Evolutionary conservation across 2,797 vertebrate species (phyloP), one percentile per base, ranked within the genome.

Genomic region (Cirrhinus mrigala): DNA sequence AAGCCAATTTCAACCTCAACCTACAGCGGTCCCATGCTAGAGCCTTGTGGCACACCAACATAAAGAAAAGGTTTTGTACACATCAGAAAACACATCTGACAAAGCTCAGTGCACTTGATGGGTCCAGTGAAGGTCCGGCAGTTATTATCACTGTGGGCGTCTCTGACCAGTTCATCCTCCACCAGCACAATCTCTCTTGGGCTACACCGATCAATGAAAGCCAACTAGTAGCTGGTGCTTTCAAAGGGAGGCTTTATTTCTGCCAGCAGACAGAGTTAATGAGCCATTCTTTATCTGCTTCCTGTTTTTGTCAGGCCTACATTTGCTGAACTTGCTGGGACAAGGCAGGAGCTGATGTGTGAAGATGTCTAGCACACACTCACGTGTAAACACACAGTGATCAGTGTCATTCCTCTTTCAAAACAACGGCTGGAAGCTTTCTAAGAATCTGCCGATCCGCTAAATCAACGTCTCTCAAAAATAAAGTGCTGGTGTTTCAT

Each of bases 271-370:
- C 37, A 54, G 89, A 91, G 90, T 89, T 92, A 93, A 92, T 92
- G 87, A 92, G 6, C 60, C 91, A 24, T 80, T 88, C 88, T 89
- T 90, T 83, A 83, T 77, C 88, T 86, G 33, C 89, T 93, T 93
- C 90, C 91, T 92, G 92, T 90, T 92, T 90, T 91, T 86, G 89
- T 90, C 87, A 29, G 88, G 90, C 83, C 73, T 84, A 68, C 84
- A 79, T 90, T 90, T 89, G 89, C 89, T 88, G 77, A 48, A 29
- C 85, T 77, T 58, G 29, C 52, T 24, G 82, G 83, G 70, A 92
- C 66, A 73, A 9, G 74, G 73, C 22, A 89, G 85, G 40, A 79
- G 20, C 29, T 62, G 6, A 88, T 89, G 83, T 79, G 85, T 64
- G 84, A 91, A 84, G 81, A 88, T 88, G 84, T 18, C 64, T 80